Base-by-base conservation (phyloP, 2,797 vertebrate genomes). In the Poecile montanus region DNA sequence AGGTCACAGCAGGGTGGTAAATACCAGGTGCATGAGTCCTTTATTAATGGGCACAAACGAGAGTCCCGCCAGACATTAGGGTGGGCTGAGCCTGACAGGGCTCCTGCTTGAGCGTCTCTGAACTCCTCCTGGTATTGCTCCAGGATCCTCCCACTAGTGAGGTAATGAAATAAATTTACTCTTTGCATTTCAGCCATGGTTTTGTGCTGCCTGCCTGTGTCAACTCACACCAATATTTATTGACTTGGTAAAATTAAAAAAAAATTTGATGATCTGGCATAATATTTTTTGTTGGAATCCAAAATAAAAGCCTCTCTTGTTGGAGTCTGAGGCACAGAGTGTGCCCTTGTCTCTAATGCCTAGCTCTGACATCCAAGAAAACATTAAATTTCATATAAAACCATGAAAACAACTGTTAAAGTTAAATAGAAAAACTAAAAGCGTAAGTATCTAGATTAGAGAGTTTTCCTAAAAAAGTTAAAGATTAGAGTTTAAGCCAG, bases 101-200 rank as follows among this genome's bases (percentile, higher is more conserved):
- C 17, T 48, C 42, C n/a, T 56, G 14, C 30, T 21, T 22, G 17
- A 56, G 42, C 30, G 16, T 21, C 34, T 34, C 56, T 32, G 30
- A 74, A 30, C 20, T 30, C 5, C 13, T 42, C 21, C 13, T 7
- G 34, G 21, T 22, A 26, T 6, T 34, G 30, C 21, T 71, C 7
- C 65, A 54, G 17, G 30, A 22, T 42, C 50, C 42, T 48, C 26
- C 34, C 0, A 2, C 30, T 48, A 30, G 21, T 0, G 0, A 48
- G 21, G 11, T 30, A 56, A 48, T 22, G 3, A 48, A 56, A 71
- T 70, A 42, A 62, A 62, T 40, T 56, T 48, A 26, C 11, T 42
- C 25, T 66, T 44, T 56, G 42, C 30, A 62, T 77, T 77, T 62
- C 57, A 62, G 42, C 14, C 47, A 21, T 15, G 25, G 4, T 40